These are phyloP conservation scores for Datnioides undecimradiatus DNA, from an alignment of 2,113 vertebrate species.

Conservation along the genomic window DNA sequence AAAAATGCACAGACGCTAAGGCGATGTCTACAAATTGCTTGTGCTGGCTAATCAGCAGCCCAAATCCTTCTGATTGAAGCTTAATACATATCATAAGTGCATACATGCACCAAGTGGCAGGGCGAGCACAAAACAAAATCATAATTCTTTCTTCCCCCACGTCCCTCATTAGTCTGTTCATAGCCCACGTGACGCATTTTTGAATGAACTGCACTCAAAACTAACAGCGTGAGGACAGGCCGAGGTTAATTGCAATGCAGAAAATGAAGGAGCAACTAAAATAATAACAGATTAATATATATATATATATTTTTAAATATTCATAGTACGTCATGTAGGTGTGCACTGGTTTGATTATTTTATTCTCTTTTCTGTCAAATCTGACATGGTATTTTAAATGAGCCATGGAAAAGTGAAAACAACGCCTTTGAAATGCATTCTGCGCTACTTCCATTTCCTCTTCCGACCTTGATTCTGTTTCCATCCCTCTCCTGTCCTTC, in stretches of 20 bases:
- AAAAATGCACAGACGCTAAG: not conserved
- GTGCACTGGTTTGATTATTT: not conserved
- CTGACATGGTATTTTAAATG: not conserved
- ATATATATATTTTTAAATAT: not conserved
- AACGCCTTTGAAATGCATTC: not conserved
- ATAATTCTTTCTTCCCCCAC: not conserved
- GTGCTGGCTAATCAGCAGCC: too few relatives aligned
- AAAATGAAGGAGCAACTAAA: not conserved
- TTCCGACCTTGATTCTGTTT: constrained; percentile 20
- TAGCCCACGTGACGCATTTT: not conserved
- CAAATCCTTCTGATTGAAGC: not conserved
- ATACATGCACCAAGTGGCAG: not conserved
- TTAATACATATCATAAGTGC: not conserved
- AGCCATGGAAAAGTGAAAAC: not conserved
- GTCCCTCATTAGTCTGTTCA: not conserved
- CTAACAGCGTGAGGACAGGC: not conserved
- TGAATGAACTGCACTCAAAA: not conserved
- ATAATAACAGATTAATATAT: not conserved
- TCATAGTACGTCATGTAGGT: not conserved
- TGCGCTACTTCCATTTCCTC: not conserved
- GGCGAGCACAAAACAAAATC: not conserved
- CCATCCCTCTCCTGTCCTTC: constrained; percentile 45
- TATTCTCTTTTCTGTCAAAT: not conserved
- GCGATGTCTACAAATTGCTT: not conserved
- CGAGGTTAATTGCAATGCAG: not conserved